phyloP scores from a whole-genome alignment of 1,140 invertebrate genomes.

The Uloborus diversus region DNA sequence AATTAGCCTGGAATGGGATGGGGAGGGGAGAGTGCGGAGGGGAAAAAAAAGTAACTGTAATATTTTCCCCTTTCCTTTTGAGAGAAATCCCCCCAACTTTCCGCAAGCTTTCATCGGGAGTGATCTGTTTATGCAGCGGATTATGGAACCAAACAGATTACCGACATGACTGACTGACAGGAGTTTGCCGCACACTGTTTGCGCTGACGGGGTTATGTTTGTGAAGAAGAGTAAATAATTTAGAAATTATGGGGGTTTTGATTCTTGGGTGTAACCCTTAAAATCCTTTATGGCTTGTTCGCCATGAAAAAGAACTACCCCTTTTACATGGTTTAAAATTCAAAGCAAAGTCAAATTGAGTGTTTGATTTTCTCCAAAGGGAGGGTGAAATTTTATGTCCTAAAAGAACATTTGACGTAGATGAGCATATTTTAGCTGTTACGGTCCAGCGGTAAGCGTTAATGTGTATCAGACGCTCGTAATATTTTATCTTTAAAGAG shows the following conservation, averaged over 20 bases:
- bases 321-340: constrained; percentile 44
- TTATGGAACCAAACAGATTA: constrained; percentile 27
- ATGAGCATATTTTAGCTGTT: no score
- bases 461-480: no score
- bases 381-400: constrained; percentile 22
- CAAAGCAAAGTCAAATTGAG: not conserved
- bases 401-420: no score
- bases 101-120: constrained; percentile 13
- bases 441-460: no score
- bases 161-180: not conserved
- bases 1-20: constrained; percentile 26
- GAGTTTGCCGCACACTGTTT: constrained; percentile 8
- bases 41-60: constrained; percentile 8
- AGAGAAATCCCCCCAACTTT: constrained; percentile 12
- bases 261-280: constrained; percentile 14
- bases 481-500: not conserved
- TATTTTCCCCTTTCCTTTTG: not conserved
- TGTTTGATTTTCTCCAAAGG: not conserved
- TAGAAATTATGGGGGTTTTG: constrained; percentile 13
- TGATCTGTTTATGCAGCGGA: constrained; percentile 49
- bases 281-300: constrained; percentile 42
- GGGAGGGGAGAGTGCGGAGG: not conserved
- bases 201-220: not conserved
- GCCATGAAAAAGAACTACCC: constrained; percentile 14
- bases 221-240: constrained; percentile 36